Evolutionary conservation across 2,113 vertebrate species (phyloP), one percentile per base, ranked within the genome.

Genomic region (Lasiurus cinereus): DNA sequence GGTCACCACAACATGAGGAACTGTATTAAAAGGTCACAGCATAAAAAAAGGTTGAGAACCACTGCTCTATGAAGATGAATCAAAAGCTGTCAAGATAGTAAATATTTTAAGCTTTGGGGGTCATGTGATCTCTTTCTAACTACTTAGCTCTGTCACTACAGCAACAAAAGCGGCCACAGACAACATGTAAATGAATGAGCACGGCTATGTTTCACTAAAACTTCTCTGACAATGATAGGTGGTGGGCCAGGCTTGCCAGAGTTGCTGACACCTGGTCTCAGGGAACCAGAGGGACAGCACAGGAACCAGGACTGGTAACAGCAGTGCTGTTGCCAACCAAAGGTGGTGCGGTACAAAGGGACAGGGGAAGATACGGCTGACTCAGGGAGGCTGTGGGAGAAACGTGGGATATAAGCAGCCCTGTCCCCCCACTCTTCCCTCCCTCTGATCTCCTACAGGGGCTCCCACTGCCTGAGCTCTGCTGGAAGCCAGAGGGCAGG

Each of bases 401-500:
- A 19, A 29, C 9, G 15, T 1, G n/a, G 22, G 21, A 16, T 10
- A 1, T 0, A 6, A 15, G 24, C 7, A 1, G 0, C 62, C 12
- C n/a, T 2, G 33, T 9, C 56, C 36, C 21, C 19, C 21, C 18
- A 46, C 22, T 62, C 62, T 69, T 64, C n/a, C 33, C 29, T 39
- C 22, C 27, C 21, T 5, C 69, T 2, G 29, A 27, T 13, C 27
- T 48, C 29, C 73, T 22, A 2, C 46, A 18, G 79, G 72, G 76
- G 15, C 39, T 33, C 52, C 54, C 27, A 1, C 0, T 2, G 43
- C 36, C 87, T 62, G 52, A 27, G 48, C 18, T 6, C 8, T 1
- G 31, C 79, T 18, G 18, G 79, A 72, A 27, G 19, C 36, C 50
- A 11, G 62, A 62, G 19, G 10, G 39, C 2, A 9, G 78, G 11